Base-by-base conservation (phyloP, 2,888 invertebrate species). In the Mythimna pallens region DNA sequence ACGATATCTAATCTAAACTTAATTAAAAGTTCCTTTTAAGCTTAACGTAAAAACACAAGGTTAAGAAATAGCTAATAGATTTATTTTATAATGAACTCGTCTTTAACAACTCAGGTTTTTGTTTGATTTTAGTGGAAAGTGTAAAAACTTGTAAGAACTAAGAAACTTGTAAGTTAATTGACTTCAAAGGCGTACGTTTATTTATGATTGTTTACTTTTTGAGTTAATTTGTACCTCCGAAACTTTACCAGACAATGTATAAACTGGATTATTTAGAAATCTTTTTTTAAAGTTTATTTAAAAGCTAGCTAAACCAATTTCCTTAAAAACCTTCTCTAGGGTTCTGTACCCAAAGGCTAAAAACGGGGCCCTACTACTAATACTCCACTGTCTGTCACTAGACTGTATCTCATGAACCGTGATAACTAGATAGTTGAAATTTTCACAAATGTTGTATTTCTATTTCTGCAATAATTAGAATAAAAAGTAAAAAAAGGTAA, bases 21-120 rank as follows among this genome's bases (percentile, higher is more conserved):
- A 69, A 82, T 82, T 81, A 77, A 77, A 81, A 82, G 54, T 77
- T 63, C 25, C 55, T 22, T 22, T 12, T 25, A n/a, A 59, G 34
- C 47, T 76, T 70, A 25, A 58, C 68, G 50, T 52, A 25, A 65
- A 81, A 80, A 59, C 20, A 50, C 40, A 25, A 68, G 54, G 25
- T 58, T 76, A 50, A 65, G 52, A 57, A 68, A 76, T 30, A 22
- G 62, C 43, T 66, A 81, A 76, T 76, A 47, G 55, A 81, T 81
- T 72, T 77, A 69, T 72, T 77, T 80, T 77, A 52, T 77, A 77
- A 66, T 52, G 72, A 65, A 63, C 57, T 25, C 12, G 40, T 72
- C 50, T 65, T 54, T 63, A 68, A 34, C 47, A 62, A 62, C 22
- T 30, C 3, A 1, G 5, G 30, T n/a, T 34, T 64, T 65, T 57